Evolutionary conservation across 2,113 vertebrate genomes (phyloP).

Genomic region (Mormyrus iriodes): DNA sequence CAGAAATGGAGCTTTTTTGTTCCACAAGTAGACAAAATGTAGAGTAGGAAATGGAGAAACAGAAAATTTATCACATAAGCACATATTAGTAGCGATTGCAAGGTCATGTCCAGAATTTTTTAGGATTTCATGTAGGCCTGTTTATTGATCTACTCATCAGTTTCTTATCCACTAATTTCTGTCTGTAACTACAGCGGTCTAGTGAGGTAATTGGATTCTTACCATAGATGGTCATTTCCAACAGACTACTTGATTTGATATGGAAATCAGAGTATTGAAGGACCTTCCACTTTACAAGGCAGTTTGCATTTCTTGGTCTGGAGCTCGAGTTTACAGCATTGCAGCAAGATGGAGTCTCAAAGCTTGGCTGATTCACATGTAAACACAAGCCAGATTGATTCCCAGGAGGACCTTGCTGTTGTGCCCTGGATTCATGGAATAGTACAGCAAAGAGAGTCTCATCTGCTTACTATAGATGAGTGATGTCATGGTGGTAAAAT

Average conservation of each 20-base stretch:
- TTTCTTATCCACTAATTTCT: slow-evolving; percentile 28
- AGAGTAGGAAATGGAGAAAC: neutral
- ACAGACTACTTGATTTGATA: neutral
- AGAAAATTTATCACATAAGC: neutral
- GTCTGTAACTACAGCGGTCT: neutral
- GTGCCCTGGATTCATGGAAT: neutral
- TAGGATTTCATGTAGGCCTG: slow-evolving; percentile 13
- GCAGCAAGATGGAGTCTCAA: neutral
- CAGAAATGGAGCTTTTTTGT: neutral
- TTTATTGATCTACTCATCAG: slow-evolving; percentile 35
- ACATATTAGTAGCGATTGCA: neutral
- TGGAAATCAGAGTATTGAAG: neutral
- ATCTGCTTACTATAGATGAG: neutral
- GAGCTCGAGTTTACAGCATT: neutral
- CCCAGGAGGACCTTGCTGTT: neutral
- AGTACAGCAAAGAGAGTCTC: neutral
- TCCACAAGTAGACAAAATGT: neutral
- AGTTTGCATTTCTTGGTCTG: neutral
- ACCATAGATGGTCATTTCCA: neutral
- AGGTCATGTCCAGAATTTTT: neutral
- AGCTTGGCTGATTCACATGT: neutral
- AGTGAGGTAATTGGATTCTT: neutral
- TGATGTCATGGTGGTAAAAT: neutral
- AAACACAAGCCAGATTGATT: neutral
- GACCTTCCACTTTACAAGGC: neutral